Conservation (phyloP, 2,888 invertebrate species). For the Disparrhopalites patrizii region DNA sequence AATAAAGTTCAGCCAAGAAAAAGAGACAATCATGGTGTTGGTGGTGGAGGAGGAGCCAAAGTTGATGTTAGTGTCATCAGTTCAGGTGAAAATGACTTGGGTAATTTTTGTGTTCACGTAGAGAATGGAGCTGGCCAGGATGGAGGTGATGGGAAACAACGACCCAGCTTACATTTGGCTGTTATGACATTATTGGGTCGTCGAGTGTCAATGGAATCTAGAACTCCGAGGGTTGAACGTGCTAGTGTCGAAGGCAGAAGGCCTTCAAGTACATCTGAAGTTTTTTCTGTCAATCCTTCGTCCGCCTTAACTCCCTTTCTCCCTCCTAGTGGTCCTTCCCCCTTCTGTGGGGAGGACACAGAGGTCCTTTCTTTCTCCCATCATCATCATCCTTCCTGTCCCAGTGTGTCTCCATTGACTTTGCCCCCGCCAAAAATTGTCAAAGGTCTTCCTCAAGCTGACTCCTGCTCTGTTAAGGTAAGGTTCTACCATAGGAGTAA, state of each 20-base stretch:
- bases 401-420: constrained; percentile 2
- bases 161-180: constrained; percentile 38
- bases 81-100: constrained; percentile 65
- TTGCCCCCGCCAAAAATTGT: neutral
- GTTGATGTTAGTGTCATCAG: constrained; percentile 74
- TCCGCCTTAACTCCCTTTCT: constrained; percentile 12
- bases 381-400: too few relatives aligned
- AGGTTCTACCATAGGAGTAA: neutral
- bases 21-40: constrained; percentile 57
- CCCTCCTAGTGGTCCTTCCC: constrained; percentile 4
- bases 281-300: constrained; percentile 12
- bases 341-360: constrained; percentile 1
- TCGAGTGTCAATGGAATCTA: constrained; percentile 30
- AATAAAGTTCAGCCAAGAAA: constrained; percentile 25
- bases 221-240: constrained; percentile 19
- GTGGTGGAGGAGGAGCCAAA: constrained; percentile 70
- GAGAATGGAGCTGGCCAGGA: neutral
- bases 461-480: neutral
- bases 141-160: neutral
- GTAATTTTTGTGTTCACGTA: constrained; percentile 12
- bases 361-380: neutral
- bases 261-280: neutral
- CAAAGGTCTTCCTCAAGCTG: constrained; percentile 4
- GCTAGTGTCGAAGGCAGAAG: constrained; percentile 11
- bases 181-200: constrained; percentile 43